phyloP scores from a whole-genome alignment of 2,797 vertebrate species.

The Morus bassanus region DNA sequence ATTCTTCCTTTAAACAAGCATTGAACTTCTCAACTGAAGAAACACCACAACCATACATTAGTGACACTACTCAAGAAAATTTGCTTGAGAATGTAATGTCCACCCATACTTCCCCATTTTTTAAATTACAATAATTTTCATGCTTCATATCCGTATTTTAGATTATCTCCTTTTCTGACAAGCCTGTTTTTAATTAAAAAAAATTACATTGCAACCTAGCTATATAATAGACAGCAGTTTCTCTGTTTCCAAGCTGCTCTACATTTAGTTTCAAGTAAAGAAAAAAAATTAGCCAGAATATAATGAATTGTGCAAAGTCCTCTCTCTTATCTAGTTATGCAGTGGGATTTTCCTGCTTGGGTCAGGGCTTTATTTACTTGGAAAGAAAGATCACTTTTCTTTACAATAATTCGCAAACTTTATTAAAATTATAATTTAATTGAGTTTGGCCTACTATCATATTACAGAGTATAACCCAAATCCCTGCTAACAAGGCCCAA shows the following conservation, averaged over 20 bases:
- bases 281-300: neutral
- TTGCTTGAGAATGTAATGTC: neutral
- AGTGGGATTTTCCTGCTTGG: neutral
- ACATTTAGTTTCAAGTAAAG: neutral
- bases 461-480: neutral
- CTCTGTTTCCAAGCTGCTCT: neutral
- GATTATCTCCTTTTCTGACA: neutral
- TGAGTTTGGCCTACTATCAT: neutral
- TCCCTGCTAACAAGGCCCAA: neutral
- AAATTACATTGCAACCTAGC: neutral
- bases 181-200: neutral
- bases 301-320: neutral
- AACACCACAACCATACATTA: neutral
- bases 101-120: neutral
- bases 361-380: neutral
- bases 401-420: neutral
- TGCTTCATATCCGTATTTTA: neutral
- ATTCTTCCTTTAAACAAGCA: neutral
- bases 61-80: neutral
- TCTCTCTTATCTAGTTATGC: neutral
- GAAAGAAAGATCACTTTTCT: neutral
- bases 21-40: neutral
- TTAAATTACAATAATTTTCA: neutral
- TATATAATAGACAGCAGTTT: neutral
- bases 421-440: neutral